Conservation (phyloP, 2,888 invertebrate genomes). For the Cryptophagus acutangulus region DNA sequence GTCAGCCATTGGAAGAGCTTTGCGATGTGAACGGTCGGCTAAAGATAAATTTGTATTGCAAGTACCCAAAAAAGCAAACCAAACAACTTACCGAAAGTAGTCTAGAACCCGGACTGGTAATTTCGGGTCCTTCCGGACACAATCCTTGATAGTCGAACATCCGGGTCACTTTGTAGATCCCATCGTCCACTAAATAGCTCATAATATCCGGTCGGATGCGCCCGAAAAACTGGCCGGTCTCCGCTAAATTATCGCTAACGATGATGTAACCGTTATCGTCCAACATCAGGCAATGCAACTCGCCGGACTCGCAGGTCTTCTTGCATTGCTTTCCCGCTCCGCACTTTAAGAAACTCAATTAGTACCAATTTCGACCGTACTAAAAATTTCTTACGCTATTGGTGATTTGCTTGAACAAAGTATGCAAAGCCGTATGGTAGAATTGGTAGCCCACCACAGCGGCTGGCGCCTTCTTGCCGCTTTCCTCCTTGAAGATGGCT, state of each 20-base stretch:
- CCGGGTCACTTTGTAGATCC: constrained; percentile 69
- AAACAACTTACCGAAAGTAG: constrained; percentile 43
- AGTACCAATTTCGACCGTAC: constrained; percentile 3
- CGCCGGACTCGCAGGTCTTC: constrained; percentile 59
- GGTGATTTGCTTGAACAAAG: constrained; percentile 78
- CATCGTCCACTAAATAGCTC: constrained; percentile 67
- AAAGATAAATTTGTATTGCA: constrained; percentile 10
- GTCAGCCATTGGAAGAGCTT: constrained; percentile 56
- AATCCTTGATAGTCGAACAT: constrained; percentile 88
- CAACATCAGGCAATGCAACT: constrained; percentile 75
- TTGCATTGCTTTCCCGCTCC: constrained; percentile 47
- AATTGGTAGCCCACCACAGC: constrained; percentile 79
- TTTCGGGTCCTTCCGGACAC: constrained; percentile 67
- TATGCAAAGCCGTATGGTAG: constrained; percentile 69
- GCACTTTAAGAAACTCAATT: constrained; percentile 23
- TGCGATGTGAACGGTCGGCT: constrained; percentile 59
- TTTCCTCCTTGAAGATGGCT: constrained; percentile 65
- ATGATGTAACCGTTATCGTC: constrained; percentile 88
- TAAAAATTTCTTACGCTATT: constrained; percentile 57
- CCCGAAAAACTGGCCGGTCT: constrained; percentile 83
- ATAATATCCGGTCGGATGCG: constrained; percentile 69
- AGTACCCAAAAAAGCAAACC: no score
- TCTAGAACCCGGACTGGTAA: constrained; percentile 50
- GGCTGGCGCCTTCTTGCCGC: constrained; percentile 55
- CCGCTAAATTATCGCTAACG: constrained; percentile 58